phyloP scores from a whole-genome alignment of 2,888 invertebrate species.

The Sinotaia quadrata region DNA sequence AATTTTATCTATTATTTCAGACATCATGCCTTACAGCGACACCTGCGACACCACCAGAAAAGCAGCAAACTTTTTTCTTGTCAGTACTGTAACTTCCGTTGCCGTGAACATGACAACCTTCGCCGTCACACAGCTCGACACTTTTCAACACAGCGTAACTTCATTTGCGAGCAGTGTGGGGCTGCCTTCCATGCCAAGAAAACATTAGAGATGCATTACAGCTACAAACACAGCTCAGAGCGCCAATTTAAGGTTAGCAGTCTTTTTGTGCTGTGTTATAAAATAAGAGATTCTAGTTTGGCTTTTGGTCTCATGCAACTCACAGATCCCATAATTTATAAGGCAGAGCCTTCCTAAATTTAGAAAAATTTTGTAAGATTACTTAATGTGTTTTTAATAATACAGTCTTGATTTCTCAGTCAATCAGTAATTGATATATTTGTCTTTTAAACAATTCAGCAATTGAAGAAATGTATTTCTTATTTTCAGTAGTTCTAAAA shows the following conservation, averaged over 20 bases:
- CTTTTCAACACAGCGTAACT: constrained; percentile 58
- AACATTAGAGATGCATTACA: constrained; percentile 69
- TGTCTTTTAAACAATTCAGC: too few species aligned
- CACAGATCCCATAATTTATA: too few species aligned
- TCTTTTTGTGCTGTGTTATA: too few species aligned
- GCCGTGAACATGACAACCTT: constrained; percentile 65
- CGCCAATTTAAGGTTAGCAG: constrained; percentile 40
- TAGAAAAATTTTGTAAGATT: too few species aligned
- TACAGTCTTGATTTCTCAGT: too few species aligned
- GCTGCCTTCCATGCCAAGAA: constrained; percentile 69
- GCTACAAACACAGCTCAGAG: constrained; percentile 69
- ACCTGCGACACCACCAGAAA: constrained; percentile 58
- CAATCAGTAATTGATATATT: too few species aligned
- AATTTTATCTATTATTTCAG: constrained; percentile 40
- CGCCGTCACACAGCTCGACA: constrained; percentile 69
- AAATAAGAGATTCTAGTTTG: too few species aligned
- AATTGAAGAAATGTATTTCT: too few species aligned
- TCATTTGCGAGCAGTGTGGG: constrained; percentile 71
- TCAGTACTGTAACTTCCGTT: constrained; percentile 68
- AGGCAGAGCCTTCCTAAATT: too few species aligned
- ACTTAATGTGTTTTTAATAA: too few species aligned
- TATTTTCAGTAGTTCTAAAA: too few species aligned
- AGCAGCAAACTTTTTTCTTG: constrained; percentile 60
- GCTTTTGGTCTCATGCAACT: too few species aligned
- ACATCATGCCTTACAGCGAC: constrained; percentile 61